Conservation (phyloP, 2,888 invertebrate species). For the Mongoloraphidia duomilia region DNA sequence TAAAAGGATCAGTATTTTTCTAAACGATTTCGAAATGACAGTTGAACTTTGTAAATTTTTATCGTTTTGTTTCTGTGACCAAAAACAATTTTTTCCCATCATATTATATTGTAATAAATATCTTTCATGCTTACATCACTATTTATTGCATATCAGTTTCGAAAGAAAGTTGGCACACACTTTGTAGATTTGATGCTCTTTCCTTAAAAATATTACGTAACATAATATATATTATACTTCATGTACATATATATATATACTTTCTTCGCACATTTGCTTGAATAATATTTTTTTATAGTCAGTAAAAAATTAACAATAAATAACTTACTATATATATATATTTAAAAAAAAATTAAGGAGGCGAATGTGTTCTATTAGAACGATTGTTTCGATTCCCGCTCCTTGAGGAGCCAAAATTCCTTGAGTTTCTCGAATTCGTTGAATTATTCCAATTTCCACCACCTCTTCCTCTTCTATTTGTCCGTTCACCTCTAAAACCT, state of each 20-base stretch:
- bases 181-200: background rate
- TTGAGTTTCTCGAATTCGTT: constrained; percentile 10
- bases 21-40: no score
- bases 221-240: background rate
- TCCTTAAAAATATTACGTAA: background rate
- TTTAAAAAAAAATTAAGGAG: constrained; percentile 17
- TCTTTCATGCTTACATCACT: no score
- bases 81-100: no score
- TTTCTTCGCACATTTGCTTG: background rate
- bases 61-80: no score
- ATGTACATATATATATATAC: background rate
- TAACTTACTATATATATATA: constrained; percentile 5
- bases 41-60: no score
- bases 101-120: no score
- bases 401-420: constrained; percentile 6
- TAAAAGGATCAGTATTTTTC: no score
- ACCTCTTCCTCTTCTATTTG: constrained; percentile 9
- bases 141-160: no score
- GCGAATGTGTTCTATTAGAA: constrained; percentile 23
- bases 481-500: constrained; percentile 10
- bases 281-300: background rate
- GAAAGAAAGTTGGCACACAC: no score
- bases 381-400: constrained; percentile 17
- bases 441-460: constrained; percentile 4
- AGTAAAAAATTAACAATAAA: constrained; percentile 1